Evolutionary conservation across 2,113 vertebrate genomes (phyloP).

Genomic region (Bubo blakistoni): DNA sequence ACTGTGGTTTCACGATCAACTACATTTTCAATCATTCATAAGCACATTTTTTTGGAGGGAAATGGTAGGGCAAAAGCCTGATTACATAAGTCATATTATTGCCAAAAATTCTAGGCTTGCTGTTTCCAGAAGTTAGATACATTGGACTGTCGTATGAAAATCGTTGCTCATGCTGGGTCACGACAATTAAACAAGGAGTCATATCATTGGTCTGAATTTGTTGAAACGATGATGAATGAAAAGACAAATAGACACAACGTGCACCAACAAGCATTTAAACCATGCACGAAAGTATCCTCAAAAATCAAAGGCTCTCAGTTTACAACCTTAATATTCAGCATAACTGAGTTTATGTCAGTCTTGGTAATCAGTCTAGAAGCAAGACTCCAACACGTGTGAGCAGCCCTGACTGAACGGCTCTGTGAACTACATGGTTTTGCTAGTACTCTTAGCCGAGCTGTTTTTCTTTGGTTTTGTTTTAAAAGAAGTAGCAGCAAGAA

Average conservation of each 20-base stretch:
- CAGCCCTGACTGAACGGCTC: neutral
- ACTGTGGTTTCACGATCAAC: neutral
- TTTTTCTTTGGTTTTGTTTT: neutral
- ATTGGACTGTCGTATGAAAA: neutral
- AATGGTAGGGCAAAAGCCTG: neutral
- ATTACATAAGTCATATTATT: neutral
- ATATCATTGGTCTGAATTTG: neutral
- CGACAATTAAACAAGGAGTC: neutral
- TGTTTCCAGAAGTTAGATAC: neutral
- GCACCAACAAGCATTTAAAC: neutral
- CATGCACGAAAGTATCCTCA: fast-evolving
- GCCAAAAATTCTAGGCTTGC: neutral
- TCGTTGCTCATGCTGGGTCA: neutral
- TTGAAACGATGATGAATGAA: fast-evolving
- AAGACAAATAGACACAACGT: neutral
- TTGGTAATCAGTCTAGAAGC: neutral
- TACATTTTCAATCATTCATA: neutral
- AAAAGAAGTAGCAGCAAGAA: neutral
- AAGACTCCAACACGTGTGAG: fast-evolving
- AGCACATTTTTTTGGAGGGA: neutral
- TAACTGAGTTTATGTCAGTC: neutral
- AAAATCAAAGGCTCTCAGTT: neutral
- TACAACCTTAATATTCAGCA: neutral
- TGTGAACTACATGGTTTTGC: fast-evolving
- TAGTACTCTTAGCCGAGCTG: neutral